These are phyloP conservation scores for Megastigmus dorsalis DNA, from an alignment of 2,888 invertebrate species.

Conservation along the genomic window DNA sequence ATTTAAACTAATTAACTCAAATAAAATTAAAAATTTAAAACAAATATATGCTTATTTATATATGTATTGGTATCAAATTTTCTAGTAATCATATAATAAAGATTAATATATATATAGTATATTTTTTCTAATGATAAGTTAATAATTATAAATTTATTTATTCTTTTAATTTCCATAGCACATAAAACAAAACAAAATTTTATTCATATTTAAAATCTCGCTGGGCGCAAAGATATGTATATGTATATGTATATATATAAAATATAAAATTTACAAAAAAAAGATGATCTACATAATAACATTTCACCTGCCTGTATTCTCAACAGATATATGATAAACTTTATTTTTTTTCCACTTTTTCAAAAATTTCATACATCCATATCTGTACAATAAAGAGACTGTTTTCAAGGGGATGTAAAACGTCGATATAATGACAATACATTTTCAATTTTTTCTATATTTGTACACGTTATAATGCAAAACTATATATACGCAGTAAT, in stretches of 20 bases:
- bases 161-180: slow-evolving; percentile 34
- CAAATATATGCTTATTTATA: slow-evolving; percentile 51
- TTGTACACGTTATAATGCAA: slow-evolving; percentile 41
- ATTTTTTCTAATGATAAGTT: slow-evolving; percentile 48
- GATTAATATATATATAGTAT: slow-evolving; percentile 39
- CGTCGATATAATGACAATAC: background rate
- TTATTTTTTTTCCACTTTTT: slow-evolving; percentile 16
- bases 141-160: slow-evolving; percentile 37
- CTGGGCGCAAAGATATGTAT: slow-evolving; percentile 25
- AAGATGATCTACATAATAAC: slow-evolving; percentile 46
- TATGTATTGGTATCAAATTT: slow-evolving; percentile 50
- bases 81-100: slow-evolving; percentile 45
- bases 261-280: slow-evolving; percentile 37
- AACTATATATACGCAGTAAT: background rate
- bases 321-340: slow-evolving; percentile 45
- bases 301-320: slow-evolving; percentile 54
- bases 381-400: slow-evolving; percentile 32
- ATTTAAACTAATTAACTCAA: slow-evolving; percentile 52
- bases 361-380: slow-evolving; percentile 39
- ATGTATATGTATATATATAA: slow-evolving; percentile 40
- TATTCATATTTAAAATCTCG: slow-evolving; percentile 37
- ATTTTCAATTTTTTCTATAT: slow-evolving; percentile 17
- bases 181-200: slow-evolving; percentile 50
- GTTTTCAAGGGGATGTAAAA: slow-evolving; percentile 45
- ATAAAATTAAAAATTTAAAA: slow-evolving; percentile 55